Evolutionary conservation across 2,888 invertebrate species (phyloP).

Genomic region (Platynereis dumerilii): DNA sequence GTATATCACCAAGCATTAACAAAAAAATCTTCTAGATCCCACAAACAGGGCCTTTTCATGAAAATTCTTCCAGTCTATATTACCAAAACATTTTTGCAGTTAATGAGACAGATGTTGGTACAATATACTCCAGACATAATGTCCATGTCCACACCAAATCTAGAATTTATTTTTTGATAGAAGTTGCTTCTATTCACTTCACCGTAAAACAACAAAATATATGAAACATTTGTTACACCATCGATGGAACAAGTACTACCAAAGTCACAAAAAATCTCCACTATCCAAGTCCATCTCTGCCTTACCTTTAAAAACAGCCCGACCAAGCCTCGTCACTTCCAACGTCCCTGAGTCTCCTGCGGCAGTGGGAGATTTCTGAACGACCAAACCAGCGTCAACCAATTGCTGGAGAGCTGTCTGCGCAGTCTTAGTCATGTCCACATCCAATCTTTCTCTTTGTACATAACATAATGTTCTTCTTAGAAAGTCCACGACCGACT

Average conservation of each 20-base stretch:
- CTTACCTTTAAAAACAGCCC: constrained; percentile 82
- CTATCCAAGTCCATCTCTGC: neutral
- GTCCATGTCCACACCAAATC: too few relatives aligned
- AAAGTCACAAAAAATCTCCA: neutral
- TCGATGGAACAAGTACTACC: neutral
- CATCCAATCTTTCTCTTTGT: constrained; percentile 63
- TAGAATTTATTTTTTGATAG: too few relatives aligned
- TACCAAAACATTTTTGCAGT: too few relatives aligned
- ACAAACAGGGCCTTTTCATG: too few relatives aligned
- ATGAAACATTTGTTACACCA: too few relatives aligned
- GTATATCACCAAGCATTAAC: too few relatives aligned
- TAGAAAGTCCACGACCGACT: constrained; percentile 64
- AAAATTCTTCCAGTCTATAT: too few relatives aligned
- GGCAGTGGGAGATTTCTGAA: constrained; percentile 17
- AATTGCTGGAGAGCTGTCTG: constrained; percentile 48
- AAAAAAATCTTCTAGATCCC: too few relatives aligned
- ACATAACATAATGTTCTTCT: constrained; percentile 72
- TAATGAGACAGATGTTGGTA: too few relatives aligned
- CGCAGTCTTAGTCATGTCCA: constrained; percentile 43
- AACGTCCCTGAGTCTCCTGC: constrained; percentile 33
- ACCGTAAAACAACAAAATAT: too few relatives aligned
- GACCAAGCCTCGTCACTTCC: constrained; percentile 70
- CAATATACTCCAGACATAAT: too few relatives aligned
- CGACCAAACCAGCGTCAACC: constrained; percentile 47
- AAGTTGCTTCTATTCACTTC: too few relatives aligned